Base-by-base conservation (phyloP, 2,113 vertebrate species). In the Tachysurus fulvidraco region DNA sequence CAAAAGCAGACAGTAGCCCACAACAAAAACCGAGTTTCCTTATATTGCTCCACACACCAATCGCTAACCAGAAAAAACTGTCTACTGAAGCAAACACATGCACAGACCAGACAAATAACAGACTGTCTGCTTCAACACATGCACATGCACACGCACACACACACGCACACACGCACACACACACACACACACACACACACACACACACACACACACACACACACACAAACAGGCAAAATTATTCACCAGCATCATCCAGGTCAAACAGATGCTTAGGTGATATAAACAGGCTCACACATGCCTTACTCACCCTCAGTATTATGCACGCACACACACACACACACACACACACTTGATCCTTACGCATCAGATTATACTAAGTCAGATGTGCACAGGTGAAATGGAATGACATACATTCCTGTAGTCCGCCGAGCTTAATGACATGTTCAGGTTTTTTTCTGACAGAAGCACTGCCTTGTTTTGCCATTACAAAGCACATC, bases 211-310 rank as follows among this genome's bases (percentile, higher is more conserved):
- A 36, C 36, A 36, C 36, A 36, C 36, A 36, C 71, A 76, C 44
- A 65, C 65, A 64, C 60, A 57, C 11, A 36, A 54, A 60, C 25
- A 86, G 14, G 7, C 30, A 87, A 83, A 41, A 87, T 85, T 71
- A 86, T 83, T 50, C 59, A 84, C 50, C 59, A 83, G 54, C 25
- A 9, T 74, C 77, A 71, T 54, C 59, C 80, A 89, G 86, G 86
- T 86, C 76, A 83, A 89, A 84, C 84, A 87, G 80, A 83, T 86
- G 81, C 73, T 81, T 59, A 88, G 78, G 64, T 79, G 62, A 87
- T 85, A 64, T 71, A 85, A 80, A 87, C 91, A 55, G 85, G 93
- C 79, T 89, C 74, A 23, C 82, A 92, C 92, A 85, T 4, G 92
- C 83, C 81, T 73, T 25, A 46, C 76, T 23, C 30, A 41, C 60